Evolutionary conservation across 2,888 invertebrate species (phyloP), one percentile per base, ranked within the genome.

Genomic region (Stenolophus ochropezus): DNA sequence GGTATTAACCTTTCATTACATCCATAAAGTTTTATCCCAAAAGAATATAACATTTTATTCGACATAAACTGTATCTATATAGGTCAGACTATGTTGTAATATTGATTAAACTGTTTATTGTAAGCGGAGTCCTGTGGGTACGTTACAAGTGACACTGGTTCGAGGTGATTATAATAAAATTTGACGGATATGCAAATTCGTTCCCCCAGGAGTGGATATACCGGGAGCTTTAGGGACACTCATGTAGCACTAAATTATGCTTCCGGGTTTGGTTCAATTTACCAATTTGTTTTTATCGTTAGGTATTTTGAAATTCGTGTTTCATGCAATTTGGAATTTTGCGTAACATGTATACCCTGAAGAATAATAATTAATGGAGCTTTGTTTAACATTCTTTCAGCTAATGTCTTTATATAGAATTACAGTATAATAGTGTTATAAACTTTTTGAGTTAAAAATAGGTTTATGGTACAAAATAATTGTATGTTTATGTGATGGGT

Each of bases 151-250:
- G 65, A 69, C 65, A 69, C 4, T 27, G 65, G 65, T 33, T 69
- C 65, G 18, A 69, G 33, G 33, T 69, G 42, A 69, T 69, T 69
- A 69, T 69, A 69, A 69, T 69, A 69, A 69, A 75, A 75, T 75
- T 75, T 75, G 75, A 75, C 75, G 56, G 56, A 56, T 75, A 75
- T 75, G 75, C 51, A 75, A 75, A 75, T 75, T 75, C 21, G 16
- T 56, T 51, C 75, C 56, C 18, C 3, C 8, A 56, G 75, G 53
- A 69, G 18, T 21, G n/a, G 4, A 21, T 16, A 16, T 25, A 14
- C 61, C 5, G 20, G 18, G 18, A 69, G 65, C 65, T 18, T 69
- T 27, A 18, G 27, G 65, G 33, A 42, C 6, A 11, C 33, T 42
- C 33, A 42, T 42, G 33, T 42, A 42, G 11, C 33, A 8, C 33